Percentiles rank a stretch among this genome's conserved stretches.
These are phyloP conservation scores for Neria commutata DNA, from an alignment of 2,888 invertebrate species.

Conservation along the genomic window DNA sequence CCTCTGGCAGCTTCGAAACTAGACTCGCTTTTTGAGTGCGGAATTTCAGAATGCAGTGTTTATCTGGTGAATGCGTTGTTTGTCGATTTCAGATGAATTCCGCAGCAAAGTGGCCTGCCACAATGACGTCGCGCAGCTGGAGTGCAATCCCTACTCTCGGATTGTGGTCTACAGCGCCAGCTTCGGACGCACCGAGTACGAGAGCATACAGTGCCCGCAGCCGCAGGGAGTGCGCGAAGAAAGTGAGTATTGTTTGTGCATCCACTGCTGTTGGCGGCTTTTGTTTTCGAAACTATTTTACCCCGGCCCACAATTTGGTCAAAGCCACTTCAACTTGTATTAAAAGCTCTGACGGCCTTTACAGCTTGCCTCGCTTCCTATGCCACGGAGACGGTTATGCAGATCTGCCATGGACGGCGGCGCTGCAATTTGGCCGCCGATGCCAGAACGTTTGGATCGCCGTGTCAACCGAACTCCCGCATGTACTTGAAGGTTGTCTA, in stretches of 20 bases:
- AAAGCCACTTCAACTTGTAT: too few species aligned
- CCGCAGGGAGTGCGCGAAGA: conserved; percentile 86
- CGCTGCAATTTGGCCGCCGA: conserved; percentile 83
- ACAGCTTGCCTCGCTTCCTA: conserved; percentile 86
- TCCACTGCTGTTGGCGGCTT: neutral
- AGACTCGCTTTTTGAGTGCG: conserved; percentile 6
- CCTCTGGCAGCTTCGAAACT: conserved; percentile 3
- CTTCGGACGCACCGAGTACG: conserved; percentile 90
- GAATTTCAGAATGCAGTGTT: conserved; percentile 3
- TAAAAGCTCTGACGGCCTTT: conserved; percentile 49
- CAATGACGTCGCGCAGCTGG: conserved; percentile 84
- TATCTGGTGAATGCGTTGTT: conserved; percentile 4
- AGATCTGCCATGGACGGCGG: conserved; percentile 83
- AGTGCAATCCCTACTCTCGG: conserved; percentile 85
- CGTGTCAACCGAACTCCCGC: conserved; percentile 79
- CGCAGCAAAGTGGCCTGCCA: conserved; percentile 93
- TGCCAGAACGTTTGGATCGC: conserved; percentile 81
- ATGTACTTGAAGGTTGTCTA: conserved; percentile 88
- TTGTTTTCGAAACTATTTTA: too few species aligned
- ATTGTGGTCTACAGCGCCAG: conserved; percentile 93
- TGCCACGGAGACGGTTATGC: conserved; percentile 89
- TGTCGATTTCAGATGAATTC: conserved; percentile 80
- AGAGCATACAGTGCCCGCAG: conserved; percentile 87
- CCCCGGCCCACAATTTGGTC: too few species aligned
- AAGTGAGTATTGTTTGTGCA: conserved; percentile 70